These are phyloP conservation scores for Seriola quinqueradiata DNA, from an alignment of 2,113 vertebrate genomes.

Conservation along the genomic window DNA sequence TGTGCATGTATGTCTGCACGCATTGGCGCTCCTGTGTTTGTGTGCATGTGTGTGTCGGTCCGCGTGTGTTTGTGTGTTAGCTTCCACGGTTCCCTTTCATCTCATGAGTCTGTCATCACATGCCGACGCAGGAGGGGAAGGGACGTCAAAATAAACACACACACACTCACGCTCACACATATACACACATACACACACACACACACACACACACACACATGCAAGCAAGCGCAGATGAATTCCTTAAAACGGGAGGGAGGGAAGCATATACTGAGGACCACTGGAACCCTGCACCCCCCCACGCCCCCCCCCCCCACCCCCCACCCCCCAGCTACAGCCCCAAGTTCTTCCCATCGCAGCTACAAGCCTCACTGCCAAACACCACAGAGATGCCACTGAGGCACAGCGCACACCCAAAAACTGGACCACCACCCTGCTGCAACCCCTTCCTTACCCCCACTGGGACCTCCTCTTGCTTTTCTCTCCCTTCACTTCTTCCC, in stretches of 20 bases:
- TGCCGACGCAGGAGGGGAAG: slow-evolving; percentile 30
- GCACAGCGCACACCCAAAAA: slow-evolving; percentile 63
- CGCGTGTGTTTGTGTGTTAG: slow-evolving; percentile 41
- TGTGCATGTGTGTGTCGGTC: slow-evolving; percentile 60
- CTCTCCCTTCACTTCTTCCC: slow-evolving; percentile 23
- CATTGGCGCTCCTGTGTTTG: slow-evolving; percentile 56
- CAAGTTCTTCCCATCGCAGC: slow-evolving; percentile 25
- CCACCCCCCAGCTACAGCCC: slow-evolving; percentile 4
- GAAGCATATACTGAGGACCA: slow-evolving; percentile 33
- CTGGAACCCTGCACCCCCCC: slow-evolving; percentile 43
- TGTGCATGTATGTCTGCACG: slow-evolving; percentile 74
- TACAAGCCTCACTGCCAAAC: slow-evolving; percentile 76
- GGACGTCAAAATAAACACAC: slow-evolving; percentile 75
- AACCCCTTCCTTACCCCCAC: slow-evolving; percentile 30
- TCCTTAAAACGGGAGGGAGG: slow-evolving; percentile 57
- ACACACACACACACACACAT: slow-evolving; percentile 44
- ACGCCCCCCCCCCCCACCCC: background rate
- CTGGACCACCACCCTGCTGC: slow-evolving; percentile 49
- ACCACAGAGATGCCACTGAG: slow-evolving; percentile 75
- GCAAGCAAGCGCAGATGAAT: slow-evolving; percentile 56
- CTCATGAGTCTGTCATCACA: slow-evolving; percentile 73
- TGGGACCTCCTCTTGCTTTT: slow-evolving; percentile 50
- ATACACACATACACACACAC: slow-evolving; percentile 34
- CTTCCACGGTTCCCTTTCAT: slow-evolving; percentile 57
- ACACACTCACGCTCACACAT: slow-evolving; percentile 36